A percentile compares a stretch with the other conserved stretches of the same genome.
Conservation (phyloP, 23 tunicate genomes). For the Trididemnum clinides region DNA sequence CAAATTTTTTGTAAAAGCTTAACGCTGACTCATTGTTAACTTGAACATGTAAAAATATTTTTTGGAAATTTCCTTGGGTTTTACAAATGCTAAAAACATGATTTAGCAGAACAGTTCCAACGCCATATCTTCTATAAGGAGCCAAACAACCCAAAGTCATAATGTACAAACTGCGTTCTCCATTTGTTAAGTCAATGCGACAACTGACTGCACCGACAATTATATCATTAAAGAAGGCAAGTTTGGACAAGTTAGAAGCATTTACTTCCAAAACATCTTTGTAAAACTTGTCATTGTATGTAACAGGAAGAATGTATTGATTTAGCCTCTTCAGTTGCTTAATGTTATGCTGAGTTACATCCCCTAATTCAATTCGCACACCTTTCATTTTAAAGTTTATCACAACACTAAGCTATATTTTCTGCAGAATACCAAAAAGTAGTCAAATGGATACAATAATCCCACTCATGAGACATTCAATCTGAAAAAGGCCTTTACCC, state of each 20-base stretch:
- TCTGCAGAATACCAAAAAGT: background rate
- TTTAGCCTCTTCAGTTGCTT: slow-evolving; percentile 85
- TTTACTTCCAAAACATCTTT: slow-evolving; percentile 91
- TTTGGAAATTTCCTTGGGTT: slow-evolving; percentile 53
- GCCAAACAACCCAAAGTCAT: slow-evolving; percentile 98
- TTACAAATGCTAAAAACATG: slow-evolving; percentile 82
- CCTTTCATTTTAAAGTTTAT: slow-evolving; percentile 25
- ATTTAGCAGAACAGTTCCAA: slow-evolving; percentile 77
- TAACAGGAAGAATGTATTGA: slow-evolving; percentile 92
- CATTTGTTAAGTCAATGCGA: slow-evolving; percentile 69
- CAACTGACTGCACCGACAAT: slow-evolving; percentile 97
- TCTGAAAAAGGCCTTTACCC: no score
- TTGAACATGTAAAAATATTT: slow-evolving; percentile 87
- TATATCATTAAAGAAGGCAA: slow-evolving; percentile 94
- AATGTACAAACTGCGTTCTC: slow-evolving; percentile 74
- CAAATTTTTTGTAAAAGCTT: slow-evolving; percentile 80
- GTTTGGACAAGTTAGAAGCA: slow-evolving; percentile 77
- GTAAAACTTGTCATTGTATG: slow-evolving; percentile 97
- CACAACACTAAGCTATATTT: background rate
- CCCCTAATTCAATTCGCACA: slow-evolving; percentile 93
- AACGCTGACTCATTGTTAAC: slow-evolving; percentile 90
- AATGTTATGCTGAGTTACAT: slow-evolving; percentile 90
- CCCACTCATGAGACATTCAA: no score
- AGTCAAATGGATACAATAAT: background rate
- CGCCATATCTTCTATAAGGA: slow-evolving; percentile 84